phyloP scores from a whole-genome alignment of 92 coral and sea anemone species.

The Ricordea florida region DNA sequence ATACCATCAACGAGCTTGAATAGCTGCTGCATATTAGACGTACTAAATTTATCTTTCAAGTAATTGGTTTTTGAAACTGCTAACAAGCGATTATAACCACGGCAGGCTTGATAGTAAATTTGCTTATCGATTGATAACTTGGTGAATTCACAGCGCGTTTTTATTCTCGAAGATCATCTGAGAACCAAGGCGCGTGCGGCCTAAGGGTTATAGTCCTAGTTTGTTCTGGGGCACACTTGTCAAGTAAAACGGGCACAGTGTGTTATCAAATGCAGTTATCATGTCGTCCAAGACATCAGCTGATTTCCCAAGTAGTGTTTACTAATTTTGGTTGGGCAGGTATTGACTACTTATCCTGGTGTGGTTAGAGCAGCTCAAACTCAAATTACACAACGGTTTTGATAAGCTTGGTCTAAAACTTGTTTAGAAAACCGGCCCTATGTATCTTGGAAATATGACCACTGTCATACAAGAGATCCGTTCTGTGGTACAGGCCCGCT shows the following conservation, averaged over 20 bases:
- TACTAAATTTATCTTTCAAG: background rate
- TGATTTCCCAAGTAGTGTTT: no score
- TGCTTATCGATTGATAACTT: slow-evolving; percentile 20
- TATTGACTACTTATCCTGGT: no score
- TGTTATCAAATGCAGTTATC: slow-evolving; percentile 9
- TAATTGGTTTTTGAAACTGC: slow-evolving; percentile 12
- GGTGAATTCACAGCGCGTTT: slow-evolving; percentile 31
- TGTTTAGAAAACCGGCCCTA: no score
- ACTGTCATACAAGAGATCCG: no score
- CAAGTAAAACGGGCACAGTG: slow-evolving; percentile 8
- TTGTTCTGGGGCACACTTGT: slow-evolving; percentile 17
- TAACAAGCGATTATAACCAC: slow-evolving; percentile 5
- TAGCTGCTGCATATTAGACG: slow-evolving; percentile 23
- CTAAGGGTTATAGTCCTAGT: background rate
- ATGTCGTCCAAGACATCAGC: slow-evolving; percentile 13
- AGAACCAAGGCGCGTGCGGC: slow-evolving; percentile 44
- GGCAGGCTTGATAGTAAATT: slow-evolving; percentile 19
- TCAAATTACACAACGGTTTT: no score
- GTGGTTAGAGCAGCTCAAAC: no score
- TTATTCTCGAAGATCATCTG: slow-evolving; percentile 17
- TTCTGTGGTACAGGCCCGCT: no score
- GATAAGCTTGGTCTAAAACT: no score
- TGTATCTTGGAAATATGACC: no score
- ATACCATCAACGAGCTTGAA: slow-evolving; percentile 33
- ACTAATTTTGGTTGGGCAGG: no score